A percentile compares a stretch with the other conserved stretches of the same genome.
Evolutionary conservation across 2,888 invertebrate genomes (phyloP).

Genomic region (Lissocephala sabroskyi): DNA sequence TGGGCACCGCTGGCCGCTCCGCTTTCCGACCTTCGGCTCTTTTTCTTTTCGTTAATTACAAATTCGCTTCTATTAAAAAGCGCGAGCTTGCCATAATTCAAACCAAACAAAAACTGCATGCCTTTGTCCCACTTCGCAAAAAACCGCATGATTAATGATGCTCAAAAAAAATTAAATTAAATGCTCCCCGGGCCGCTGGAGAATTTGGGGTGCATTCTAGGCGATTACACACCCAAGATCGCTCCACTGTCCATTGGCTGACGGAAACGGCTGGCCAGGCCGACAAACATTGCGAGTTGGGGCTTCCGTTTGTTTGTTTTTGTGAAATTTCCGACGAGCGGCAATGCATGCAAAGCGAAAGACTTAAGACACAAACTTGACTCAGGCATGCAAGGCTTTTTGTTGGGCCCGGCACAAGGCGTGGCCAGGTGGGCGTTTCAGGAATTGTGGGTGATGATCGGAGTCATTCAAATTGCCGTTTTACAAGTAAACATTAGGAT

Average conservation of each 20-base stretch:
- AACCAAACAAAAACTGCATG: slow-evolving; percentile 18
- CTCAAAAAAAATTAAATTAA: slow-evolving; percentile 1
- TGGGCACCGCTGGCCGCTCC: not conserved
- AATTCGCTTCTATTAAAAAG: slow-evolving; percentile 47
- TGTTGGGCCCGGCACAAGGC: no score
- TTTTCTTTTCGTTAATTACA: slow-evolving; percentile 36
- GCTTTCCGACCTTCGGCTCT: not conserved
- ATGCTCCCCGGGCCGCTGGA: slow-evolving; percentile 19
- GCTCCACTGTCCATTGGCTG: not conserved
- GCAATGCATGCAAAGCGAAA: slow-evolving; percentile 23
- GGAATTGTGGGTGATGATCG: no score
- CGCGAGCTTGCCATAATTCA: slow-evolving; percentile 39
- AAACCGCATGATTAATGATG: slow-evolving; percentile 27
- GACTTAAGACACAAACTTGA: slow-evolving; percentile 37
- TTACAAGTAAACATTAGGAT: no score
- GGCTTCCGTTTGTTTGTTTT: no score
- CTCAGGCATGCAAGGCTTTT: not conserved
- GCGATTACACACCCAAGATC: not conserved
- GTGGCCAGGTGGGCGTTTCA: no score
- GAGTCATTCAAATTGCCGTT: no score
- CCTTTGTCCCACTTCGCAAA: slow-evolving; percentile 2
- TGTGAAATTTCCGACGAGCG: not conserved
- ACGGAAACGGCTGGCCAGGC: no score
- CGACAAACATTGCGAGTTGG: no score
- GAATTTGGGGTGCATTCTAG: slow-evolving; percentile 20